Base-by-base conservation (phyloP, 2,888 invertebrate genomes). In the Ctenicera cuprea region DNA sequence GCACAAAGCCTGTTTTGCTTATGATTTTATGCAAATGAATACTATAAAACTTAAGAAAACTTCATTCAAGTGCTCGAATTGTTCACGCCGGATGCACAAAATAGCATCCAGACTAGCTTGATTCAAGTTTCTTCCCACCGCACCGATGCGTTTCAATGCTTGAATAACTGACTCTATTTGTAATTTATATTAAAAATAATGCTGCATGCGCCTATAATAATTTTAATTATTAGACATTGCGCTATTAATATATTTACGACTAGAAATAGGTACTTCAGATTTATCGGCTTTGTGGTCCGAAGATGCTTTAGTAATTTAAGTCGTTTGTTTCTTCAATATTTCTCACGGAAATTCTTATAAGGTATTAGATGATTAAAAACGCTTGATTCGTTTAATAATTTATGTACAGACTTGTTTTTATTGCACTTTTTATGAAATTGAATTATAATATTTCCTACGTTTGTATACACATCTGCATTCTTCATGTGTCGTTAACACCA, bases 21-120 rank as follows among this genome's bases (percentile, higher is more conserved):
- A 41, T n/a, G 12, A 41, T 41, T 41, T 41, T n/a, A 41, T 26
- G 26, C 26, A 26, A 26, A 26, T 26, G 2, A 5, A 5, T 5
- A 5, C 26, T 26, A 26, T 26, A 38, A 38, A 12, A 12, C 38
- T 11, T 7, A 38, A 12, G 38, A 38, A 38, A 38, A 38, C 3
- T 12, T 11, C 43, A 45, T 45, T 14, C 45, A 63, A 45, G 26
- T 33, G 30, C 45, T 45, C 16, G 26, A 45, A 43, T 57, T 45
- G 43, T 63, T 63, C 26, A 63, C 48, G 45, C 45, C 63, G 63
- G 63, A 63, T 63, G 63, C 43, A 45, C 63, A 63, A 63, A 63
- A 45, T 11, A 48, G 37, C 57, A 37, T 22, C 14, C 8, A 22
- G 9, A 16, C 20, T 9, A 3, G 7, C 16, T 9, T 16, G 16